Conservation (phyloP, 2,113 vertebrate species). For the Triplophysa rosa region DNA sequence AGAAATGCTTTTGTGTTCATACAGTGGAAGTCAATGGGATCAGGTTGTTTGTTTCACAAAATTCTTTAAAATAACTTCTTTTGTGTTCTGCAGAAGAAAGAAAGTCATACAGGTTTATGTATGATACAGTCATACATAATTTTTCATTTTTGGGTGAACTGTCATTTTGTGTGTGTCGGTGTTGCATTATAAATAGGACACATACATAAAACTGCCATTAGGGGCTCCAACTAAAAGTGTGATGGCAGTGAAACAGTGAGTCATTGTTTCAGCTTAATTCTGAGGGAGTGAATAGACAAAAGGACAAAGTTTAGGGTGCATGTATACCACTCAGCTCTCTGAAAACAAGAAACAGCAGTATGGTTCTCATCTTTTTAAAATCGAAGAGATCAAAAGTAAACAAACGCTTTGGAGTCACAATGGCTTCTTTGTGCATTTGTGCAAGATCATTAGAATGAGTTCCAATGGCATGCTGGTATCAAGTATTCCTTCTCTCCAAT, state of each 20-base stretch:
- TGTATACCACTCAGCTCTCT: background rate
- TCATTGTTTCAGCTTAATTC: conserved; percentile 24
- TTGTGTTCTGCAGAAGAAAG: too few species aligned
- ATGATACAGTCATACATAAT: too few species aligned
- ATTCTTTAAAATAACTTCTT: too few species aligned
- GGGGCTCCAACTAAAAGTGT: conserved; percentile 1
- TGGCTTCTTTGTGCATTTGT: conserved; percentile 27
- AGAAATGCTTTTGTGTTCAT: too few species aligned
- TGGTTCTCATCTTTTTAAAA: background rate
- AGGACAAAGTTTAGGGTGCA: background rate
- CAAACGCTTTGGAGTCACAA: conserved; percentile 15
- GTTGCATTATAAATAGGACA: conserved; percentile 13
- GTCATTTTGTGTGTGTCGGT: too few species aligned
- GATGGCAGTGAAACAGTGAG: conserved; percentile 7
- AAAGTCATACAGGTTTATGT: too few species aligned
- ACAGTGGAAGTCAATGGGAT: too few species aligned
- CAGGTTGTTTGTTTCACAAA: too few species aligned
- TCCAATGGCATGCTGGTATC: background rate
- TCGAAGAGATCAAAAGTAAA: conserved; percentile 21
- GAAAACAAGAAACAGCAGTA: conserved; percentile 26
- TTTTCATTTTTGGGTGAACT: too few species aligned
- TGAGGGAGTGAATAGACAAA: background rate
- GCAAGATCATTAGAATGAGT: background rate
- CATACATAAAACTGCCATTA: background rate
- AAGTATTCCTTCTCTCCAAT: background rate